These are phyloP conservation scores for Andrena bucephala DNA, from an alignment of 2,888 invertebrate species.

Conservation along the genomic window DNA sequence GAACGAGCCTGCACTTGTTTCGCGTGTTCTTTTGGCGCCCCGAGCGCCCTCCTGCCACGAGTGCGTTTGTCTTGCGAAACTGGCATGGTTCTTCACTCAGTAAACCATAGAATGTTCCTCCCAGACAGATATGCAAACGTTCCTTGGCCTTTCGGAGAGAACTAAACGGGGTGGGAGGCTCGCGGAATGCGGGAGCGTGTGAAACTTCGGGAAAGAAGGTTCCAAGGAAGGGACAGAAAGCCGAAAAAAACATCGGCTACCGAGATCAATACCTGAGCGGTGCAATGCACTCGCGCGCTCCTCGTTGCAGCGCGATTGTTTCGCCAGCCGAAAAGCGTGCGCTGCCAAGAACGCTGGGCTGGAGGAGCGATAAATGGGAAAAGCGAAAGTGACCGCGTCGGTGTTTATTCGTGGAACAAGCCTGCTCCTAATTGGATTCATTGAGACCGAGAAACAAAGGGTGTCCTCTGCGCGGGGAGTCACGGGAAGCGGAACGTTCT, in stretches of 20 bases:
- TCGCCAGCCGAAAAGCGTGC: slow-evolving; percentile 19
- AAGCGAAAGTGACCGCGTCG: not conserved
- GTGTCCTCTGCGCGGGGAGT: not conserved
- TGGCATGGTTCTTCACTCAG: not conserved
- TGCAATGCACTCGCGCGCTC: slow-evolving; percentile 51
- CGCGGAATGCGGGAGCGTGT: not conserved
- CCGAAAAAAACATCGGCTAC: slow-evolving; percentile 79
- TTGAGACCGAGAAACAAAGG: not conserved
- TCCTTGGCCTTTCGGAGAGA: not conserved
- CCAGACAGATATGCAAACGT: not conserved
- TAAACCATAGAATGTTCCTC: not conserved
- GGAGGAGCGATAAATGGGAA: not conserved
- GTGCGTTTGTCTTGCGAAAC: not conserved
- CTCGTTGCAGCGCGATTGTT: slow-evolving; percentile 46
- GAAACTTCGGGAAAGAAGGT: slow-evolving; percentile 26
- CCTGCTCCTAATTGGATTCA: not conserved
- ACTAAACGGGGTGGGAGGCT: not conserved
- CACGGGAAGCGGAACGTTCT: not conserved
- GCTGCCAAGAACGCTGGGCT: not conserved
- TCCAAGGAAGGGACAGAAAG: slow-evolving; percentile 70
- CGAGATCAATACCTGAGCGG: slow-evolving; percentile 80
- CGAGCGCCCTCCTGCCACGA: not conserved
- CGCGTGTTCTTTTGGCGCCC: not conserved
- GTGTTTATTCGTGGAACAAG: not conserved
- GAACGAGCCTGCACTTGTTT: not conserved